Base-by-base conservation (phyloP, 2,797 vertebrate species). In the Halcyon leucocephala region DNA sequence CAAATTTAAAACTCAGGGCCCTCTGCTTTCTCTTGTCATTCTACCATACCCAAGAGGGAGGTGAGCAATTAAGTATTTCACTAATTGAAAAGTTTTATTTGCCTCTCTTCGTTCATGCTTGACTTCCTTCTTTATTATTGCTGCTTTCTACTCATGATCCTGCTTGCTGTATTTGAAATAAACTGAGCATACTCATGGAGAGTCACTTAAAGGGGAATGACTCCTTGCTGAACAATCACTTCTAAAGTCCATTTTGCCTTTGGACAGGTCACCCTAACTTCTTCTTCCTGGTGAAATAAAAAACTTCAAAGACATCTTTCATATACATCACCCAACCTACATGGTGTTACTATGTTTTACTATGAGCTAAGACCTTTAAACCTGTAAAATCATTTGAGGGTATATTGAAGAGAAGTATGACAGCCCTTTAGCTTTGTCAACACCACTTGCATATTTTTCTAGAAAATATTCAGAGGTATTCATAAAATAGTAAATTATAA, bases 61-160 rank as follows among this genome's bases (percentile, higher is more conserved):
- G 20, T 64, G 49, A 90, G 24, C 55, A 87, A 73, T 82, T 90
- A 93, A 88, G 35, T 48, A 81, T 86, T 46, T 90, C 62, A 91
- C 79, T 93, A 85, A 96, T 84, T 90, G 79, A 83, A 95, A 93
- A 88, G 17, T 79, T 80, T 82, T 93, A 57, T 89, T 90, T 93
- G 22, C n/a, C 4, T 85, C 25, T 83, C 19, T 89, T 55, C 78
- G 12, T 83, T 92, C 52, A 86, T 46, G 77, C 81, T 92, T 92
- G 69, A 72, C 39, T 90, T 93, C 60, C n/a, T 91, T 82, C 66
- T 76, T 89, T 85, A 42, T 21, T 86, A 2, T 76, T 79, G 28
- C n/a, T 79, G 41, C 13, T 93, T 83, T 76, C 58, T 55, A 37
- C 9, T 86, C 12, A 0, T 70, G n/a, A 16, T 85, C 7, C 51